phyloP scores from a whole-genome alignment of 2,888 invertebrate species.

The Seira sanloemensis region DNA sequence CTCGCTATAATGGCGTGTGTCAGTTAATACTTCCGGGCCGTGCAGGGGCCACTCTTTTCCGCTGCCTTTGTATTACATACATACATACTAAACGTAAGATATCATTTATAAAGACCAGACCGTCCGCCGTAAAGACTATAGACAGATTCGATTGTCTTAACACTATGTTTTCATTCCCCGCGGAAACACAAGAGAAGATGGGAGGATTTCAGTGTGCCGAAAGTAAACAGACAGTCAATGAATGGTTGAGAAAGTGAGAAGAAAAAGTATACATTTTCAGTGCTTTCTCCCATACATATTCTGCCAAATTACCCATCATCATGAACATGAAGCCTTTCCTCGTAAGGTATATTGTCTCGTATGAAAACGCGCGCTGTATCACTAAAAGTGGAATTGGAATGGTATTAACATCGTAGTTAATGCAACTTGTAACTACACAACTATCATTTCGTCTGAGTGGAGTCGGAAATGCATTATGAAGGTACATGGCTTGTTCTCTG shows the following conservation, averaged over 20 bases:
- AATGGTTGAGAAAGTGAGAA: slow-evolving; percentile 13
- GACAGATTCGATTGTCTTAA: no score
- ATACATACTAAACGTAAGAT: slow-evolving; percentile 30
- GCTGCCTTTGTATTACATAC: not conserved
- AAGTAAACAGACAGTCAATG: not conserved
- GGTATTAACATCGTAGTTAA: slow-evolving; percentile 17
- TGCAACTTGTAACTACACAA: slow-evolving; percentile 3
- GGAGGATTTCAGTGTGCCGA: slow-evolving; percentile 43
- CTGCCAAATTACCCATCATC: slow-evolving; percentile 64
- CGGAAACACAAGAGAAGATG: slow-evolving; percentile 50
- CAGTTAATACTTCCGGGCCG: no score
- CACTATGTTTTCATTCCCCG: slow-evolving; percentile 54
- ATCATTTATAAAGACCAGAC: no score
- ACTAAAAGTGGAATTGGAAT: not conserved
- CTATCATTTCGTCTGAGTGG: not conserved
- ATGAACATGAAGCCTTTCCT: slow-evolving; percentile 57
- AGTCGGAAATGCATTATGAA: slow-evolving; percentile 31
- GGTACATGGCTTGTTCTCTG: slow-evolving; percentile 36
- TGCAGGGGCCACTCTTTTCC: no score
- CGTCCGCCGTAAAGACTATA: no score
- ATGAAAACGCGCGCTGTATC: no score
- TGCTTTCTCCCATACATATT: slow-evolving; percentile 21
- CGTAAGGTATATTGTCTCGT: not conserved
- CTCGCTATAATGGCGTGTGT: no score
- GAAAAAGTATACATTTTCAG: slow-evolving; percentile 22